These are phyloP conservation scores for Cygnus atratus DNA, from an alignment of 2,113 vertebrate species.

Conservation along the genomic window DNA sequence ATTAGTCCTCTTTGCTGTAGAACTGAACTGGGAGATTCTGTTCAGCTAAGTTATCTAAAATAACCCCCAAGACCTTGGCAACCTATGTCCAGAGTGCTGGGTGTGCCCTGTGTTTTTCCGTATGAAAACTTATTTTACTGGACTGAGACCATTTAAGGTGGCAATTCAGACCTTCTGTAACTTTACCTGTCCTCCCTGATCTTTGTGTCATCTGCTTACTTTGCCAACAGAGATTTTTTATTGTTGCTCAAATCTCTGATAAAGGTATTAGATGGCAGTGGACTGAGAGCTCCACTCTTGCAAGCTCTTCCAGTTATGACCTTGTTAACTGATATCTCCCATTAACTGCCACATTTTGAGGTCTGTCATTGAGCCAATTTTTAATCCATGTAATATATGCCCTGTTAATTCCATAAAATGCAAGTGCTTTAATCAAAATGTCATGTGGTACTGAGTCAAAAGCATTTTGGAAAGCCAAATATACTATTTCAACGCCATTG, in stretches of 20 bases:
- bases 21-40: not conserved
- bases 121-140: not conserved
- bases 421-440: conserved; percentile 45
- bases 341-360: conserved; percentile 5
- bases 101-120: not conserved
- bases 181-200: not conserved
- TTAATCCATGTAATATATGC: conserved; percentile 56
- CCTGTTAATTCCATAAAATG: conserved; percentile 54
- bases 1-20: not conserved
- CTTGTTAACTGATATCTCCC: conserved; percentile 42
- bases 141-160: not conserved
- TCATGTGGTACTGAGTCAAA: not conserved
- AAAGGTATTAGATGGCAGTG: not conserved
- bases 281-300: not conserved
- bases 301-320: not conserved
- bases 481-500: not conserved
- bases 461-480: not conserved
- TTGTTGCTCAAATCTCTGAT: not conserved
- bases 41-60: not conserved
- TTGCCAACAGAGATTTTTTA: not conserved
- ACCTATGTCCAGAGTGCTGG: not conserved
- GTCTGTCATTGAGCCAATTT: conserved; percentile 24
- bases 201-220: not conserved
- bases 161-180: not conserved
- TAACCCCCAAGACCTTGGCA: not conserved